Evolutionary conservation across 2,113 vertebrate species (phyloP).

Genomic region (Acanthisitta chloris): DNA sequence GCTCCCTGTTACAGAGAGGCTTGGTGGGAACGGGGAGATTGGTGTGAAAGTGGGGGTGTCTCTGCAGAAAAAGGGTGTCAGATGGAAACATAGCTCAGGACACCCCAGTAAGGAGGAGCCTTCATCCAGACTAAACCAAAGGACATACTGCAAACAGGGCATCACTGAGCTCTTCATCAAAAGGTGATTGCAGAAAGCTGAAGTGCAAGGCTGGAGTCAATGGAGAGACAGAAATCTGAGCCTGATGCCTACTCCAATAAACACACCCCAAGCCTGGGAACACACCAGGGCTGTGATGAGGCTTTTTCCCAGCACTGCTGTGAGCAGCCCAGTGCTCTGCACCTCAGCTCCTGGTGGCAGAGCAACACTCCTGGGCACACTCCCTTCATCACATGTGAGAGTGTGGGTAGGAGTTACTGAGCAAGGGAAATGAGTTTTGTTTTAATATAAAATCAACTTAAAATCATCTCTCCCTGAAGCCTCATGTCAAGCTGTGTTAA

Average conservation of each 20-base stretch:
- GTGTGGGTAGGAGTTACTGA: rapidly evolving
- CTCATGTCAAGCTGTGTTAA: background rate
- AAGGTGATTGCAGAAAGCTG: background rate
- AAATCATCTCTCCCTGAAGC: background rate
- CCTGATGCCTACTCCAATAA: background rate
- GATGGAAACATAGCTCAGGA: background rate
- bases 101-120: rapidly evolving
- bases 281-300: background rate
- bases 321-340: background rate
- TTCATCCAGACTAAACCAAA: background rate
- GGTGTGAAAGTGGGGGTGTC: background rate
- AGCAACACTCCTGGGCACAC: rapidly evolving
- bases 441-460: background rate
- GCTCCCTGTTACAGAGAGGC: background rate
- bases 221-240: background rate
- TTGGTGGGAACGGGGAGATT: background rate
- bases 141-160: rapidly evolving
- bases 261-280: background rate
- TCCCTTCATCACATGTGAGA: rapidly evolving
- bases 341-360: rapidly evolving
- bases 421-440: background rate
- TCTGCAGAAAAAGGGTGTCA: background rate
- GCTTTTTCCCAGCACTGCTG: background rate
- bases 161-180: background rate
- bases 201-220: background rate